phyloP scores from a whole-genome alignment of 2,888 invertebrate genomes.

The Parapristionchus giblindavisi region DNA sequence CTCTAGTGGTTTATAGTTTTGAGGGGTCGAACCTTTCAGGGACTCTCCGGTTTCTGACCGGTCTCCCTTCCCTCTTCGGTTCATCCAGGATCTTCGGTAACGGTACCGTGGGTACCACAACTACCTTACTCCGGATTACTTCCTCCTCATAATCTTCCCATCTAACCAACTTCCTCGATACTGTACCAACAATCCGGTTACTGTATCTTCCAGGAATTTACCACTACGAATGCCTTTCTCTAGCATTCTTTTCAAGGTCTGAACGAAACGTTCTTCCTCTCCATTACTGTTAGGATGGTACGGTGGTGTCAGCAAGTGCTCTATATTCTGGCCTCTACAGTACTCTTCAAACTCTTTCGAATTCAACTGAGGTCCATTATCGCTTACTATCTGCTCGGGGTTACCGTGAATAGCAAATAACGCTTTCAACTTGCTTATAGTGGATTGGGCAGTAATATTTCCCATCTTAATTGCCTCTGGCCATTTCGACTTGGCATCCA shows the following conservation, averaged over 20 bases:
- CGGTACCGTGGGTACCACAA: too few species aligned
- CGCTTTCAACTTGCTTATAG: slow-evolving; percentile 10
- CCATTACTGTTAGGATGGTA: slow-evolving; percentile 30
- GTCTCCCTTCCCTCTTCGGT: too few species aligned
- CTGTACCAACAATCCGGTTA: neutral
- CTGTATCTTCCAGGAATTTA: neutral
- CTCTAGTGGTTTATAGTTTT: too few species aligned
- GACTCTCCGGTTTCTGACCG: too few species aligned
- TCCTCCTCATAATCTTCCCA: too few species aligned
- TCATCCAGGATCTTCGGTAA: too few species aligned
- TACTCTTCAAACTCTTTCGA: neutral
- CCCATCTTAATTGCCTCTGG: slow-evolving; percentile 22
- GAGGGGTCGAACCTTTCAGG: too few species aligned
- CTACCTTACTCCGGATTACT: too few species aligned
- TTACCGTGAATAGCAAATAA: slow-evolving; percentile 2
- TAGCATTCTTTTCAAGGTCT: slow-evolving; percentile 1
- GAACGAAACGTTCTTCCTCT: slow-evolving; percentile 20
- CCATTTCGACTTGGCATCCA: slow-evolving; percentile 38
- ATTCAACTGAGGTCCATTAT: slow-evolving; percentile 19
- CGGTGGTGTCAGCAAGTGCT: slow-evolving; percentile 15
- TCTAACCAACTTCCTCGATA: too few species aligned
- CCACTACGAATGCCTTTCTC: neutral
- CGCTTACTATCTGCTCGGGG: neutral
- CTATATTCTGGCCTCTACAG: slow-evolving; percentile 6
- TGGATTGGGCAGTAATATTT: neutral